Base-by-base conservation (phyloP, 2,888 invertebrate species). In the Polyommatus iphigenia region DNA sequence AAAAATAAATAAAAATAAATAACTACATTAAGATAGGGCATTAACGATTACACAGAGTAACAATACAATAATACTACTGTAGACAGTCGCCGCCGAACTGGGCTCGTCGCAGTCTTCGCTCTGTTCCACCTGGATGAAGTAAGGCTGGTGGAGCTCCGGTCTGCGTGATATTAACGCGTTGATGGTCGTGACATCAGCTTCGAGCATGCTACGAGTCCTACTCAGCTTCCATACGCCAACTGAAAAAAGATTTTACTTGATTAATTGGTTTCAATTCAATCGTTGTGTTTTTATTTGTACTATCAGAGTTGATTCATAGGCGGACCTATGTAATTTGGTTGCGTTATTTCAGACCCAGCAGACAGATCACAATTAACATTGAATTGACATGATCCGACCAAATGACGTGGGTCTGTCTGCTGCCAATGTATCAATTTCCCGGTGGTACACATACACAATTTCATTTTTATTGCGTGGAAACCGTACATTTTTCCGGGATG, bases 161-260 rank as follows among this genome's bases (percentile, higher is more conserved):
- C 88, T 84, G 0, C 57, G 72, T 0, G 76, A 59, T 78, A 91
- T 88, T 77, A 86, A 81, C 0, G 4, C 4, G 78, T 86, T 82
- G 78, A 93, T 90, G 7, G 84, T 85, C 0, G 81, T 6, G 0
- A 59, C 79, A 0, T 85, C 86, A 0, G 79, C 78, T 0, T 59
- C 32, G 0, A 87, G 79, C 82, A 92, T 79, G 0, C 83, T 80
- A 0, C 91, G 85, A 0, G 82, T 83, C 5, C 93, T 86, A 79
- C 94, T 94, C 8, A 94, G 83, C 81, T 90, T 91, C 89, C 91
- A 91, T 4, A 85, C 90, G n/a, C 87, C 86, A 76, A 94, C 94
- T 94, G 85, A 32, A 77, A 77, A 2, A 10, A 13, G 3, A 41
- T 41, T 10, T 46, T 46, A 46, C 3, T 24, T 46, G 46, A 46